A percentile compares a stretch with the other conserved stretches of the same genome.
phyloP scores from a whole-genome alignment of 2,888 invertebrate genomes.

The Deladenus siricidicola region DNA sequence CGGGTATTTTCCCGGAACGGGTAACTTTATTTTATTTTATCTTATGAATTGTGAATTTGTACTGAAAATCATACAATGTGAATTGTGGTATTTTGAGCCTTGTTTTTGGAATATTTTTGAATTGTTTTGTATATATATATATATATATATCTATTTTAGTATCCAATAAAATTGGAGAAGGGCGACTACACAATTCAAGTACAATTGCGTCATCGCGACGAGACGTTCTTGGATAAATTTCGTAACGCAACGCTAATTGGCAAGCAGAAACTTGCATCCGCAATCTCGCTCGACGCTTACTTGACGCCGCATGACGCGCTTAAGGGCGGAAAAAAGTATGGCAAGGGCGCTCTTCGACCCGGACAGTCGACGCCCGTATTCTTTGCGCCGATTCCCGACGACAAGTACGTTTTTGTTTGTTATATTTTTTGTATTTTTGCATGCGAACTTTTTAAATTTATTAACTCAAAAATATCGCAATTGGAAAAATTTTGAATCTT shows the following conservation, averaged over 20 bases:
- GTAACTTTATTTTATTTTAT: background rate
- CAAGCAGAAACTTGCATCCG: conserved; percentile 68
- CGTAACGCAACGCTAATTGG: conserved; percentile 59
- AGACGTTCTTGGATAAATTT: conserved; percentile 73
- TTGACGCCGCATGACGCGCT: conserved; percentile 64
- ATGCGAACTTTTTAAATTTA: too few species aligned
- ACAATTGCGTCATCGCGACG: conserved; percentile 81
- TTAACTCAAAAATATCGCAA: too few species aligned
- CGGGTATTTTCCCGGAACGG: conserved; percentile 2
- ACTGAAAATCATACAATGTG: background rate
- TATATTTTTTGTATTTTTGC: too few species aligned
- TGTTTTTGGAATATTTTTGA: background rate
- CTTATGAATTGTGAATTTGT: background rate
- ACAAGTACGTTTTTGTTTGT: conserved; percentile 69
- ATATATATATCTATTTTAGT: conserved; percentile 58
- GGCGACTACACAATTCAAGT: conserved; percentile 82
- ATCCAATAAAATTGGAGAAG: conserved; percentile 79
- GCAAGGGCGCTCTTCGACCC: conserved; percentile 56
- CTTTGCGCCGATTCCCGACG: conserved; percentile 69
- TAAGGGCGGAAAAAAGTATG: conserved; percentile 65
- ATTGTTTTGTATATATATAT: background rate
- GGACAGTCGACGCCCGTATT: conserved; percentile 68
- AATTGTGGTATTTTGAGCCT: background rate
- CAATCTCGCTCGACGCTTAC: conserved; percentile 72
- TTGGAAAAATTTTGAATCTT: too few species aligned